phyloP scores from a whole-genome alignment of 2,797 vertebrate genomes.

The Lerista edwardsae region DNA sequence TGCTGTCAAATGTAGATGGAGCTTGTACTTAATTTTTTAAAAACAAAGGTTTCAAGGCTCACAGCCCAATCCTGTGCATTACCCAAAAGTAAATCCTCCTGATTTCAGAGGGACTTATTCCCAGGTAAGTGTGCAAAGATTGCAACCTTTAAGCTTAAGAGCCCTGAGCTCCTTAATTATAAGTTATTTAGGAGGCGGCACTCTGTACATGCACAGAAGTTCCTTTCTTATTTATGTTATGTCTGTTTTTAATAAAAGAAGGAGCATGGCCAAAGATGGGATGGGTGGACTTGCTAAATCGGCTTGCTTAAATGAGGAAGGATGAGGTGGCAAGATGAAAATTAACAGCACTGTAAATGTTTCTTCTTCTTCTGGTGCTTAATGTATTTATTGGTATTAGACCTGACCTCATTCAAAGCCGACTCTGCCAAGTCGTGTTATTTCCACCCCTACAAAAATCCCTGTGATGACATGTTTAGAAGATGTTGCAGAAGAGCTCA shows the following conservation, averaged over 20 bases:
- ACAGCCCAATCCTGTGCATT: no score
- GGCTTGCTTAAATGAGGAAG: neutral
- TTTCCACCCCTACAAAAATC: neutral
- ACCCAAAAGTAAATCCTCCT: no score
- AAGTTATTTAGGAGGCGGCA: no score
- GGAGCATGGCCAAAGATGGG: neutral
- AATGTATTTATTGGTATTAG: neutral
- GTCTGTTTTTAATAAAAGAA: neutral
- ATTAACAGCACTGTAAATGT: neutral
- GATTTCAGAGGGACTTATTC: no score
- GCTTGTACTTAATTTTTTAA: no score
- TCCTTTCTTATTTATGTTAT: neutral
- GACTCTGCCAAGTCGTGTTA: neutral
- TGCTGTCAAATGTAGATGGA: no score
- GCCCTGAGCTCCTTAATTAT: no score
- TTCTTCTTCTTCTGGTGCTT: neutral
- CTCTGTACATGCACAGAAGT: neutral
- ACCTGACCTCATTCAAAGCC: neutral
- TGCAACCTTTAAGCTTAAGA: neutral
- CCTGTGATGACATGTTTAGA: neutral
- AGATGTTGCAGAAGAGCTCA: neutral
- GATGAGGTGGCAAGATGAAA: neutral
- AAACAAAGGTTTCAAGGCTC: no score
- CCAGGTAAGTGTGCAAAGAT: neutral
- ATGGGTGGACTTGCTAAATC: neutral